A percentile compares a stretch with the other conserved stretches of the same genome.
These are phyloP conservation scores for Geotrupes spiniger DNA, from an alignment of 2,888 invertebrate genomes.

Conservation along the genomic window DNA sequence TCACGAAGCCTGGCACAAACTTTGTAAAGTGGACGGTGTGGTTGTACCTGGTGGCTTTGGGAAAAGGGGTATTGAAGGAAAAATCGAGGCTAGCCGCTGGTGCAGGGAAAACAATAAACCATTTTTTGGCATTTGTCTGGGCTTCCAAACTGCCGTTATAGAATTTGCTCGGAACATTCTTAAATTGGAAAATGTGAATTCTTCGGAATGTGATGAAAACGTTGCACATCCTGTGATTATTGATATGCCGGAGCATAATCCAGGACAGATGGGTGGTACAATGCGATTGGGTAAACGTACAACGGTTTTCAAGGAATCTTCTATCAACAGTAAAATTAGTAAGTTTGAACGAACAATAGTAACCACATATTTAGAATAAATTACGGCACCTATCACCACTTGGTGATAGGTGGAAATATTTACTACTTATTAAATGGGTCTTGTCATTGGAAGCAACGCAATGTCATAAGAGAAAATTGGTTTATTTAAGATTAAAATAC, in stretches of 20 bases:
- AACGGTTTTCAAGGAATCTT: slow-evolving; percentile 69
- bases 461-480: no score
- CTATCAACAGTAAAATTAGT: slow-evolving; percentile 61
- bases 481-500: no score
- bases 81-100: slow-evolving; percentile 91
- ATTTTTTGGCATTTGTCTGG: slow-evolving; percentile 95
- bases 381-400: no score
- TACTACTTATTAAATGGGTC: no score
- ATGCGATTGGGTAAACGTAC: slow-evolving; percentile 95
- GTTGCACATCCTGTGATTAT: slow-evolving; percentile 81
- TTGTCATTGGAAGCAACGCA: no score
- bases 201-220: slow-evolving; percentile 77
- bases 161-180: slow-evolving; percentile 90
- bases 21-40: slow-evolving; percentile 87
- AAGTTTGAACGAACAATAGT: no score
- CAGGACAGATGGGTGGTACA: slow-evolving; percentile 91
- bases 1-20: slow-evolving; percentile 89
- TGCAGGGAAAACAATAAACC: slow-evolving; percentile 88
- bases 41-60: slow-evolving; percentile 99
- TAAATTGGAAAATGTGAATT: slow-evolving; percentile 73
- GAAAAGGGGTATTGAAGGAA: slow-evolving; percentile 92
- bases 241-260: slow-evolving; percentile 98
- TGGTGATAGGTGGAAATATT: no score
- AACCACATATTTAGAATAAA: no score
- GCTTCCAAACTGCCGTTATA: slow-evolving; percentile 93